A percentile compares a stretch with the other conserved stretches of the same genome.
These are phyloP conservation scores for Solea solea DNA, from an alignment of 2,113 vertebrate genomes.

Conservation along the genomic window DNA sequence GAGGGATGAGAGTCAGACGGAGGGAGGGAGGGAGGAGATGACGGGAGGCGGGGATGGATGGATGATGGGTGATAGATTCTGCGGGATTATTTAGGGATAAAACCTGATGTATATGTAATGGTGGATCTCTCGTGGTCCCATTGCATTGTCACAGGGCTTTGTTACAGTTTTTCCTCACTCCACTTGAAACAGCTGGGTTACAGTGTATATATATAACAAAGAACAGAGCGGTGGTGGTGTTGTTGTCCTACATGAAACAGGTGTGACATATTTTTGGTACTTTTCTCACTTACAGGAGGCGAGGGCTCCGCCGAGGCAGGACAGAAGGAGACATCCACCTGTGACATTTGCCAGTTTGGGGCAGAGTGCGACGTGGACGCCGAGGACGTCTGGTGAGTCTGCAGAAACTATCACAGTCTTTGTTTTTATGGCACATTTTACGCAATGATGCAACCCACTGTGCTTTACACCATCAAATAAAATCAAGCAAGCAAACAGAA, in stretches of 20 bases:
- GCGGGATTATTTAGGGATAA: conserved; percentile 38
- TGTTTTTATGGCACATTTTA: neutral
- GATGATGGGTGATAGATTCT: conserved; percentile 42
- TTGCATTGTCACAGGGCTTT: neutral
- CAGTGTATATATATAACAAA: neutral
- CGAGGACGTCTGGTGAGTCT: conserved; percentile 95
- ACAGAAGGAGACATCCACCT: conserved; percentile 98
- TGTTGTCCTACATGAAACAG: neutral
- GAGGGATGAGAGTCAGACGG: conserved; percentile 58
- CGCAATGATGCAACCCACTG: too few species aligned
- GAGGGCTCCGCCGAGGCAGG: conserved; percentile 96
- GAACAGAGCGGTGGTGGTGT: neutral
- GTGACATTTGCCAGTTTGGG: conserved; percentile 98
- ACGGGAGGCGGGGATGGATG: conserved; percentile 37
- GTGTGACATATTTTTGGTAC: neutral
- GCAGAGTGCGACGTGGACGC: conserved; percentile 99
- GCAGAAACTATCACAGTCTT: neutral
- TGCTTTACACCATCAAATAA: too few species aligned
- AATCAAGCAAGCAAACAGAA: too few species aligned
- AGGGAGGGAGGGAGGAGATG: conserved; percentile 17
- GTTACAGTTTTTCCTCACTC: neutral
- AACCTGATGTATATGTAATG: conserved; percentile 47
- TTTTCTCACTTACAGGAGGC: conserved; percentile 82
- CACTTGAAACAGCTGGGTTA: neutral
- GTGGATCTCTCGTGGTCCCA: conserved; percentile 32